Percentiles rank a stretch among this genome's conserved stretches.
These are phyloP conservation scores for Drosophila subpulchrella DNA, from an alignment of 1,140 invertebrate genomes.

Conservation along the genomic window DNA sequence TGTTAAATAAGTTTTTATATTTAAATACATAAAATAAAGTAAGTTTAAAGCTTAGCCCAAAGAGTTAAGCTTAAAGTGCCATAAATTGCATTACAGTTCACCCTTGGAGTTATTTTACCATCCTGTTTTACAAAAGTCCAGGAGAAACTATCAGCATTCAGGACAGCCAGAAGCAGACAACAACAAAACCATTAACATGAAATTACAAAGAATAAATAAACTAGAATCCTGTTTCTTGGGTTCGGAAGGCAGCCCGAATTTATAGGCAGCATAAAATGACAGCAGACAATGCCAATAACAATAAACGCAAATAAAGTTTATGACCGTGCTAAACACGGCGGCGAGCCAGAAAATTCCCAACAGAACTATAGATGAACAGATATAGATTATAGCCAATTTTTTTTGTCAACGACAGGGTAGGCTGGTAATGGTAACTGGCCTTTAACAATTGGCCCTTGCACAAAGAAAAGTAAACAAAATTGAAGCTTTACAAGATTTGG, in stretches of 20 bases:
- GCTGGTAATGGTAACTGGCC: conserved; percentile 6
- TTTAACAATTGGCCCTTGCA: conserved; percentile 14
- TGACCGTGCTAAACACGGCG: conserved; percentile 68
- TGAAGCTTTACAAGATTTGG: conserved; percentile 1
- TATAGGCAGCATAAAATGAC: conserved; percentile 74
- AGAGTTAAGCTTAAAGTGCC: conserved; percentile 30
- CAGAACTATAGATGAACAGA: conserved; percentile 32
- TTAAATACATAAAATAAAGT: background rate
- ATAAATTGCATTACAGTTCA: conserved; percentile 13
- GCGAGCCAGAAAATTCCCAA: conserved; percentile 6
- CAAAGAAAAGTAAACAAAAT: conserved; percentile 19
- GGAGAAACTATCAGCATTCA: conserved; percentile 21
- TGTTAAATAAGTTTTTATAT: background rate
- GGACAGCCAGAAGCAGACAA: conserved; percentile 18
- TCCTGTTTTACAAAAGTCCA: conserved; percentile 9
- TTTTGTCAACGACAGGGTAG: conserved; percentile 27
- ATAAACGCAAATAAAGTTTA: conserved; percentile 82
- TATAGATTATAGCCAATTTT: conserved; percentile 40
- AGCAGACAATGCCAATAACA: conserved; percentile 80
- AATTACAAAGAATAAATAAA: conserved; percentile 73
- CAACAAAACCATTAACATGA: conserved; percentile 70
- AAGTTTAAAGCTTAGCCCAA: conserved; percentile 16
- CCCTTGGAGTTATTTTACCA: conserved; percentile 26
- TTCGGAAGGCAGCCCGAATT: conserved; percentile 51
- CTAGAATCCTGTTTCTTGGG: conserved; percentile 37